phyloP scores from a whole-genome alignment of 1,140 invertebrate species.

The Lycorma delicatula region DNA sequence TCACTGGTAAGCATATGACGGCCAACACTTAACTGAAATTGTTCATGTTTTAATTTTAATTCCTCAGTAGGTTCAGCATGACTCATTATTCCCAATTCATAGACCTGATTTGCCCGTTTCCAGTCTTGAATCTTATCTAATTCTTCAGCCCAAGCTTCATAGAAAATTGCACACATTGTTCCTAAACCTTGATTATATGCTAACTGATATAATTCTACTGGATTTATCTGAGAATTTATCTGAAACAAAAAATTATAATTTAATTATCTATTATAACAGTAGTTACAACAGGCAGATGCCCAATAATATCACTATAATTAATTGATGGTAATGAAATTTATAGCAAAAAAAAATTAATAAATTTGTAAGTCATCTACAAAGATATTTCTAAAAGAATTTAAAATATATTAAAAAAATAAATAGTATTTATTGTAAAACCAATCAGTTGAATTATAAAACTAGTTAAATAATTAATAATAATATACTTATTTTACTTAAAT shows the following conservation, averaged over 20 bases:
- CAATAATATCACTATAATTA: too few relatives aligned
- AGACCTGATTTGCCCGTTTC: slow-evolving; percentile 64
- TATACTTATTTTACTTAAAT: too few relatives aligned
- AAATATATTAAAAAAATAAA: too few relatives aligned
- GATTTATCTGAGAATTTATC: slow-evolving; percentile 65
- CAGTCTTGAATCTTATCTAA: slow-evolving; percentile 64
- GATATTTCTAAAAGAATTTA: too few relatives aligned
- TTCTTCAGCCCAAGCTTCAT: slow-evolving; percentile 72
- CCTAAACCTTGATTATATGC: slow-evolving; percentile 65
- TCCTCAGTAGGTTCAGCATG: slow-evolving; percentile 64
- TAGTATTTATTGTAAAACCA: too few relatives aligned
- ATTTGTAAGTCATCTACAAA: too few relatives aligned
- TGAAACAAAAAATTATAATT: slow-evolving; percentile 39
- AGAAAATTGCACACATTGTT: slow-evolving; percentile 65
- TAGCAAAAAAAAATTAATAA: too few relatives aligned
- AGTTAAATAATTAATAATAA: too few relatives aligned
- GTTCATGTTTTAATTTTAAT: slow-evolving; percentile 59
- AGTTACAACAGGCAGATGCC: too few relatives aligned
- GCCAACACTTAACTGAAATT: slow-evolving; percentile 51
- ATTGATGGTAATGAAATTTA: too few relatives aligned
- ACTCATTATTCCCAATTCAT: slow-evolving; percentile 55
- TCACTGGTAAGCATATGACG: slow-evolving; percentile 46
- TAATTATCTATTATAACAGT: too few relatives aligned
- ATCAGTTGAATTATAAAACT: too few relatives aligned
- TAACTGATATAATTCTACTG: slow-evolving; percentile 64